Evolutionary conservation across 2,888 invertebrate genomes (phyloP).

Genomic region (Drosophila meridionalis): DNA sequence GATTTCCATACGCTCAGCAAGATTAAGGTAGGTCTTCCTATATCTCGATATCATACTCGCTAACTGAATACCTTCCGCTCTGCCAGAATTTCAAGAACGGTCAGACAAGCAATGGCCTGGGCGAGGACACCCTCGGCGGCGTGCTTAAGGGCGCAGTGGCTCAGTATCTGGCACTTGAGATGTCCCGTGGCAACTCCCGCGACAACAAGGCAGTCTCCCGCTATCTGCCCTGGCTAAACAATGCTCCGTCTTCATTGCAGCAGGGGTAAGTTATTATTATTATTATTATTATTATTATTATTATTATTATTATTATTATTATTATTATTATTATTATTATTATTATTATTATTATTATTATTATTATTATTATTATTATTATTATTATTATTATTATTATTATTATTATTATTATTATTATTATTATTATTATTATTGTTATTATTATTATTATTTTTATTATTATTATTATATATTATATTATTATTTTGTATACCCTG

Average conservation of each 20-base stretch:
- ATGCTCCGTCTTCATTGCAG: slow-evolving; percentile 91
- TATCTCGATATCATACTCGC: accelerated
- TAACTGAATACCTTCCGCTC: not conserved
- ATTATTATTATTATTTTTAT: no score
- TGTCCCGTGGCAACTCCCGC: slow-evolving; percentile 93
- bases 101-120: slow-evolving; percentile 89
- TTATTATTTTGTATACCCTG: no score
- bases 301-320: not conserved
- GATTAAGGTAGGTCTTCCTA: slow-evolving; percentile 90
- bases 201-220: slow-evolving; percentile 93
- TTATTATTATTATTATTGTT: no score
- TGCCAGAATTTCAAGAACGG: slow-evolving; percentile 86
- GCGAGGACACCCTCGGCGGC: slow-evolving; percentile 98
- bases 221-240: slow-evolving; percentile 96
- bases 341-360: not conserved
- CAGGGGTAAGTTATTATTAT: slow-evolving; percentile 88
- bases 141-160: slow-evolving; percentile 98
- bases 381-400: no score
- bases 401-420: no score
- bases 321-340: not conserved
- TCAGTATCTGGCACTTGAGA: slow-evolving; percentile 96
- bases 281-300: no score
- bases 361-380: not conserved
- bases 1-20: slow-evolving; percentile 98
- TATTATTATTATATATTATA: no score